Conservation (phyloP, 2,113 vertebrate species). For the Pelobates fuscus region DNA sequence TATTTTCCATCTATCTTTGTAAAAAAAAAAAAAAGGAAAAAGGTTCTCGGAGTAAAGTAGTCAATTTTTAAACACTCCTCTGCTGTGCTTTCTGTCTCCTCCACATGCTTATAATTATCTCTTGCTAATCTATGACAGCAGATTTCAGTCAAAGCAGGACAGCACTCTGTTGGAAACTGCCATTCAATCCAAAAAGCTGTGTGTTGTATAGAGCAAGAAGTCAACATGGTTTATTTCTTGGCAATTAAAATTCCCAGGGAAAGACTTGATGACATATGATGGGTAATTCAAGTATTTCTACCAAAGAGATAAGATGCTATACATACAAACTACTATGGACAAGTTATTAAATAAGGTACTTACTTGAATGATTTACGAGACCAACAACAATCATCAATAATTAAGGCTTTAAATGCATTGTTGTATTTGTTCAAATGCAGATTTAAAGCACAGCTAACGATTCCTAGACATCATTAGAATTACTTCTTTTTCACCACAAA, state of each 20-base stretch:
- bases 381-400: no score
- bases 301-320: neutral
- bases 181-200: neutral
- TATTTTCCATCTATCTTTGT: constrained; percentile 57
- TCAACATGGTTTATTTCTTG: neutral
- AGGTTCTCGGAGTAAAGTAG: neutral
- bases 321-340: neutral
- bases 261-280: neutral
- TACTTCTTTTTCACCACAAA: no score
- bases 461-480: no score
- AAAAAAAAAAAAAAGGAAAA: no score
- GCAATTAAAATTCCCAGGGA: neutral
- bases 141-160: neutral
- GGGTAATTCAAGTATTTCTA: no score
- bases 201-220: neutral
- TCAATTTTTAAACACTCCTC: constrained; percentile 13
- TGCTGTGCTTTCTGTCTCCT: neutral
- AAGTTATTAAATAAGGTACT: neutral
- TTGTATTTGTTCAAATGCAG: no score
- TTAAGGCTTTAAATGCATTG: no score
- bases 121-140: neutral
- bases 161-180: neutral
- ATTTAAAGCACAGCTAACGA: no score
- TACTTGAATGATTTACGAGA: neutral
- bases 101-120: constrained; percentile 7